A percentile compares a stretch with the other conserved stretches of the same genome.
These are phyloP conservation scores for Lucinisca nassula DNA, from an alignment of 2,888 invertebrate genomes.

Conservation along the genomic window DNA sequence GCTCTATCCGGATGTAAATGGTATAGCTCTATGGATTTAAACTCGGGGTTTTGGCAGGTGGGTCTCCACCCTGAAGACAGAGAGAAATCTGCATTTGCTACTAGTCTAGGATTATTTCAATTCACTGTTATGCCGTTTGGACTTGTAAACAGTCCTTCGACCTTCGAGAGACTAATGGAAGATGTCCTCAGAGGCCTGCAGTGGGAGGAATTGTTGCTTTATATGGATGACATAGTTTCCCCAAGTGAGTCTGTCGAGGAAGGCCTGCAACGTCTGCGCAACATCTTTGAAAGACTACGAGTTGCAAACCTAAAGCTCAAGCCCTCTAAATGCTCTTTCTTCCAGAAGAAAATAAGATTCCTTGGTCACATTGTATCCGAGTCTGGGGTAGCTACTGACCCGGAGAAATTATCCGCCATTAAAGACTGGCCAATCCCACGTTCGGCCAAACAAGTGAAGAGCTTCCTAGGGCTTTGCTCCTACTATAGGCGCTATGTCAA, in stretches of 20 bases:
- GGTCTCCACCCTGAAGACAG: constrained; percentile 48
- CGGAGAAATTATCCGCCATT: constrained; percentile 45
- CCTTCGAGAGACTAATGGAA: constrained; percentile 72
- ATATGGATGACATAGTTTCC: constrained; percentile 71
- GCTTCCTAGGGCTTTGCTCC: constrained; percentile 48
- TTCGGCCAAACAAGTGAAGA: constrained; percentile 25
- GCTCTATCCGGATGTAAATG: constrained; percentile 53
- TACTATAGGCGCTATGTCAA: constrained; percentile 56
- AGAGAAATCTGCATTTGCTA: constrained; percentile 74
- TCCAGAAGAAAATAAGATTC: constrained; percentile 40
- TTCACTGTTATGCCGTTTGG: constrained; percentile 81
- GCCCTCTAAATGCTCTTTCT: constrained; percentile 63
- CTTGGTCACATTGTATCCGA: constrained; percentile 58
- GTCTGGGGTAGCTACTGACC: constrained; percentile 58
- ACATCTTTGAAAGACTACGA: constrained; percentile 47
- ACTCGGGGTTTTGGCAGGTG: constrained; percentile 73
- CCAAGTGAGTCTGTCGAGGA: constrained; percentile 23
- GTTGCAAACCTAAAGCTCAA: constrained; percentile 60
- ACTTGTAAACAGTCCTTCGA: too few relatives aligned
- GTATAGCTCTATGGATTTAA: constrained; percentile 70
- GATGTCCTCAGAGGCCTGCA: constrained; percentile 54
- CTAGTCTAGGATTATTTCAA: constrained; percentile 70
- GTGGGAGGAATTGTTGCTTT: constrained; percentile 47
- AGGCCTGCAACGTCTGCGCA: constrained; percentile 19
- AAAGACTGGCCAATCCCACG: constrained; percentile 48